Conservation (phyloP, 2,113 vertebrate genomes). For the Oryzias woworae region DNA sequence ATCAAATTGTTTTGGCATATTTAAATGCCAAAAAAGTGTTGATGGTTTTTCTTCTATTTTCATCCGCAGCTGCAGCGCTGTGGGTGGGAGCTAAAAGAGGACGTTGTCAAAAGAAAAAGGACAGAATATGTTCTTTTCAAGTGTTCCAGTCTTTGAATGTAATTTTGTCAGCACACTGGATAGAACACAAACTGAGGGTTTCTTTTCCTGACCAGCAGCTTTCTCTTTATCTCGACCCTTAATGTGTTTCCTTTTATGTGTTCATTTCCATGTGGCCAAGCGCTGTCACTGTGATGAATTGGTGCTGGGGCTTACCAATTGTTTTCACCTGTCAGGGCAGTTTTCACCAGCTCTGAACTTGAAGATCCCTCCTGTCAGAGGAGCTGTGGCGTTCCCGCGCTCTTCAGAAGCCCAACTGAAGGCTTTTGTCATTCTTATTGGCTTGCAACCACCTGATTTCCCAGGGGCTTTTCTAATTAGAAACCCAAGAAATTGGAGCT, state of each 20-base stretch:
- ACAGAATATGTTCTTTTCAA: constrained; percentile 25
- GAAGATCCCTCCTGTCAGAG: constrained; percentile 53
- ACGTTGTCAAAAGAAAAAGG: constrained; percentile 12
- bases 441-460: constrained; percentile 3
- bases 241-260: constrained; percentile 72
- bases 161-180: constrained; percentile 45
- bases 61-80: not conserved
- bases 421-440: not conserved
- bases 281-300: constrained; percentile 78
- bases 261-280: constrained; percentile 69
- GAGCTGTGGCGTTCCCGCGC: constrained; percentile 22
- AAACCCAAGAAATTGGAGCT: constrained; percentile 31
- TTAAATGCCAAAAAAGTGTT: no score
- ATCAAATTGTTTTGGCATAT: no score
- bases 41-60: not conserved
- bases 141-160: constrained; percentile 11
- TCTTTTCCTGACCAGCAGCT: constrained; percentile 47
- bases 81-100: constrained; percentile 3
- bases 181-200: constrained; percentile 42
- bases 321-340: constrained; percentile 65
- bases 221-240: constrained; percentile 65
- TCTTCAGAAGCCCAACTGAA: constrained; percentile 8
- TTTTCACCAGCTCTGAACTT: constrained; percentile 63
- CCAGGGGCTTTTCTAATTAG: constrained; percentile 31
- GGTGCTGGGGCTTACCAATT: constrained; percentile 66